A percentile compares a stretch with the other conserved stretches of the same genome.
phyloP scores from a whole-genome alignment of 2,113 vertebrate genomes.

The Corvus cornix region DNA sequence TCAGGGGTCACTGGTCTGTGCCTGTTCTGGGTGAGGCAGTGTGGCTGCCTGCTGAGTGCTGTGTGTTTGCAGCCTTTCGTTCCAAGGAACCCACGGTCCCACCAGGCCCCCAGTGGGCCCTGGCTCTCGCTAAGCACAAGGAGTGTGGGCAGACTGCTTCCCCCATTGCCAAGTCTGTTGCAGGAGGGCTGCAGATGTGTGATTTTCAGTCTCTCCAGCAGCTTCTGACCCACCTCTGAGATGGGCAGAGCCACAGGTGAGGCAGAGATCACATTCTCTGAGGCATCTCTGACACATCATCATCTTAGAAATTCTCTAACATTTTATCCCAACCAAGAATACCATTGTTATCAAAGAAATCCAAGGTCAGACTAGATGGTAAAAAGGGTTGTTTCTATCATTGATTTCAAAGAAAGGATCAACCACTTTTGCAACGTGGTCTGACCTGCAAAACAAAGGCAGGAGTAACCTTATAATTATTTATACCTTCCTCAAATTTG shows the following conservation, averaged over 20 bases:
- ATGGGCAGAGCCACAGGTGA: background rate
- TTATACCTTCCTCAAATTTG: background rate
- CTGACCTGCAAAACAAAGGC: background rate
- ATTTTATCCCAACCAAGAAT: background rate
- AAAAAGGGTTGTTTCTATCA: background rate
- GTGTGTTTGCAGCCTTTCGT: background rate
- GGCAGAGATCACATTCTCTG: background rate
- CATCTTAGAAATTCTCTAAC: background rate
- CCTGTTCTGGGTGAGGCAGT: background rate
- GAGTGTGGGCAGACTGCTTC: background rate
- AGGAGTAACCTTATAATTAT: background rate
- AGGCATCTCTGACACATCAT: fast-evolving
- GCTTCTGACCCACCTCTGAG: background rate
- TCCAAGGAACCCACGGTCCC: background rate
- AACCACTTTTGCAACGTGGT: fast-evolving
- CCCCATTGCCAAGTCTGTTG: background rate
- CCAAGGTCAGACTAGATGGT: background rate
- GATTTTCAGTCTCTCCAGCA: background rate
- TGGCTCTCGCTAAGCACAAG: background rate
- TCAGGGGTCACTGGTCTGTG: background rate
- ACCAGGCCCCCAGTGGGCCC: too few relatives aligned
- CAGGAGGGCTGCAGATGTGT: background rate
- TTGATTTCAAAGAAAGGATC: background rate
- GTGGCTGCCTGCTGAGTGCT: background rate
- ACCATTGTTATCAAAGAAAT: background rate